Base-by-base conservation (phyloP, 2,797 vertebrate species). In the Sciaenops ocellatus region DNA sequence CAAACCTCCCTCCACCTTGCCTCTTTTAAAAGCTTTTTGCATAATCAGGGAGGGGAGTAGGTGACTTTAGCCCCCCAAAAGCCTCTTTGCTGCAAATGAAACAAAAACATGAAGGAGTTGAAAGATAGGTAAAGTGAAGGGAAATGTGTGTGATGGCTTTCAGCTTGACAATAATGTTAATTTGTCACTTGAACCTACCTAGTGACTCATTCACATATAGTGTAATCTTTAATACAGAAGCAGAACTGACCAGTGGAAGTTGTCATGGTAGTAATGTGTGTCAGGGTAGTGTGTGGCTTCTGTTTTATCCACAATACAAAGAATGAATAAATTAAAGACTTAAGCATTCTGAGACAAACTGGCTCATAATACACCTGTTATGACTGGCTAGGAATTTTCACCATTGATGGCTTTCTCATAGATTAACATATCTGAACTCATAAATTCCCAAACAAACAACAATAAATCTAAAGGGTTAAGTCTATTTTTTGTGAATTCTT, bases 1-100 rank as follows among this genome's bases (percentile, higher is more conserved):
- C 80, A 94, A 91, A 90, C 80, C 85, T 87, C 78, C 76, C 83
- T 84, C 86, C 83, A 88, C 94, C 88, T 92, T 76, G 90, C 72
- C 88, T 89, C 90, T 83, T 95, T 95, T 93, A 85, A 94, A 93
- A 82, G 92, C 93, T 87, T 93, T 95, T 89, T 76, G 87, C 88
- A 93, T 96, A 96, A 96, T 97, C 94, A 93, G 83, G 76, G 57
- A 85, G 86, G 90, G 60, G 66, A 78, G 74, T 52, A 57, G 41
- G 73, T 87, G 88, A 90, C 80, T 85, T 88, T 76, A 87, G 76
- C 60, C 64, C 47, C 10, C 46, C 12, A 66, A 85, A 87, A 89
- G 67, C 81, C 68, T 84, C 87, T 86, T 85, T 86, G 85, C 28
- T 1, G 8, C 24, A 74, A 73, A 83, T 86, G 68, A 90, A 92